Evolutionary conservation across 2,113 vertebrate genomes (phyloP).

Genomic region (Paraplagusia blochii): DNA sequence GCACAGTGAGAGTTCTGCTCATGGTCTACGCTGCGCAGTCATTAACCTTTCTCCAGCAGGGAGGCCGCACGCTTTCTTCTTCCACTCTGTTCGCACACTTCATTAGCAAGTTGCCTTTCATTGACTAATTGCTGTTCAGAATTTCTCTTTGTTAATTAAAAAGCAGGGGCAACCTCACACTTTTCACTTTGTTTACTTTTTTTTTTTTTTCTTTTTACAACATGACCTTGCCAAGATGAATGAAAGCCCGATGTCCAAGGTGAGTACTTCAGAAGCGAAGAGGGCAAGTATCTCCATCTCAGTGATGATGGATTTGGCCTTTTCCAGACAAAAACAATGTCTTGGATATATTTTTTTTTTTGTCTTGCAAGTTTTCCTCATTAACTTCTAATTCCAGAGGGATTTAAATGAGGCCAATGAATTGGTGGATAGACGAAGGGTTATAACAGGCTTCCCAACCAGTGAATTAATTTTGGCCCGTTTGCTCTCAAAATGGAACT

Average conservation of each 20-base stretch:
- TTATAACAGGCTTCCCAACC: constrained; percentile 53
- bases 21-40: constrained; percentile 54
- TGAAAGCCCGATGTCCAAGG: constrained; percentile 31
- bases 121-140: constrained; percentile 63
- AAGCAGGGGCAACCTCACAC: constrained; percentile 57
- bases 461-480: constrained; percentile 69
- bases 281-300: constrained; percentile 45
- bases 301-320: constrained; percentile 42
- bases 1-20: constrained; percentile 10
- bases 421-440: constrained; percentile 51
- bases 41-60: constrained; percentile 74
- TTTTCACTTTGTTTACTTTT: constrained; percentile 59
- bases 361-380: constrained; percentile 55
- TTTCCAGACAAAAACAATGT: constrained; percentile 49
- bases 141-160: constrained; percentile 64
- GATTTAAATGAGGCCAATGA: constrained; percentile 63
- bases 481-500: constrained; percentile 62
- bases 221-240: constrained; percentile 45
- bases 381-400: constrained; percentile 64
- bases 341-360: constrained; percentile 40
- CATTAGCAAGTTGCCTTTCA: constrained; percentile 66
- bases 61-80: constrained; percentile 53
- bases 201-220: constrained; percentile 59
- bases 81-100: constrained; percentile 61
- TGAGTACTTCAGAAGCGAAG: constrained; percentile 34